Conservation (phyloP, 1,140 invertebrate genomes). For the Zophobas atratus region DNA sequence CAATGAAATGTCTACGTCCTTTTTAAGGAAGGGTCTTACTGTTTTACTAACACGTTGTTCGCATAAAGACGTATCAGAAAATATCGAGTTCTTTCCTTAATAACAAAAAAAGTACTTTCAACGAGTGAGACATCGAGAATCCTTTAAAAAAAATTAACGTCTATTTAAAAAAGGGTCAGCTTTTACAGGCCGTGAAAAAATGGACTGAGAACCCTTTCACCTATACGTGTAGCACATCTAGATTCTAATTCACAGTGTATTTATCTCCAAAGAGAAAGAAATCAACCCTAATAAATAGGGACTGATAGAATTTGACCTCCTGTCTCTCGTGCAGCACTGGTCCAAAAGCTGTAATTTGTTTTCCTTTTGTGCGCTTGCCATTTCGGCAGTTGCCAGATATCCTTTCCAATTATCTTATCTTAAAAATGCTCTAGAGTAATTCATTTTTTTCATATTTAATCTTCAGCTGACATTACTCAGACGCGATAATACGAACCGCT, state of each 20-base stretch:
- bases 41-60: too few relatives aligned
- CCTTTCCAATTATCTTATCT: constrained; percentile 8
- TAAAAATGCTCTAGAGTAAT: constrained; percentile 18
- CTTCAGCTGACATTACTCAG: constrained; percentile 35
- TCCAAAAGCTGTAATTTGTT: background rate
- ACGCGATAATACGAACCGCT: constrained; percentile 45
- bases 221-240: too few relatives aligned
- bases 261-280: background rate
- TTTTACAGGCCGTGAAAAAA: too few relatives aligned
- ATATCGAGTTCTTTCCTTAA: too few relatives aligned
- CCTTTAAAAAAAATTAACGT: too few relatives aligned
- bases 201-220: too few relatives aligned
- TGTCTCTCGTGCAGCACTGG: background rate
- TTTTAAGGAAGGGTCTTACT: too few relatives aligned
- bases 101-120: too few relatives aligned
- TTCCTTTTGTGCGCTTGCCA: background rate
- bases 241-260: background rate
- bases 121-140: too few relatives aligned
- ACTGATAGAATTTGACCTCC: background rate
- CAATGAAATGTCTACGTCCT: too few relatives aligned
- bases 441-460: constrained; percentile 38
- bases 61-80: too few relatives aligned
- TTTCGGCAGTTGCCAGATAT: constrained; percentile 2
- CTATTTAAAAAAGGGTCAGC: too few relatives aligned
- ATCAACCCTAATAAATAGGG: constrained; percentile 8